Conservation (phyloP, 35 echinoderm and acorn worm species). For the Lytechinus pictus region DNA sequence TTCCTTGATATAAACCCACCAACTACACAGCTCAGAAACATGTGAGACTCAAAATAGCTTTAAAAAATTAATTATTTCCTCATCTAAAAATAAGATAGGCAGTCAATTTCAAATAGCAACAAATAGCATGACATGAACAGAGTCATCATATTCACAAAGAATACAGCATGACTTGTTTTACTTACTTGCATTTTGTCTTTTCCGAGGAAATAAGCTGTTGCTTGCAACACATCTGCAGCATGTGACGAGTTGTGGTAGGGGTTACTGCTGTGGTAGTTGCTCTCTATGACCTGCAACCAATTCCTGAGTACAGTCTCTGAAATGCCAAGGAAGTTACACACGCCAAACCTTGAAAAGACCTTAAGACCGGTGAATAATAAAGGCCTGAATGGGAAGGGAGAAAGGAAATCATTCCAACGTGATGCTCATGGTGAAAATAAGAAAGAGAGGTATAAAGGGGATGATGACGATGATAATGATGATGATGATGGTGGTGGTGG, state of each 20-base stretch:
- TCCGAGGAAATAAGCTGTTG: constrained; percentile 87
- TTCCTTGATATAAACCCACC: too few species aligned
- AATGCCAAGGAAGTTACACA: constrained; percentile 80
- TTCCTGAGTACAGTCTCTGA: constrained; percentile 90
- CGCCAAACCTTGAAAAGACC: constrained; percentile 85
- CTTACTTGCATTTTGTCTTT: constrained; percentile 91
- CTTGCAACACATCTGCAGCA: constrained; percentile 96
- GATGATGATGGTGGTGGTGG: not conserved
- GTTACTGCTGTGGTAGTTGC: constrained; percentile 93
- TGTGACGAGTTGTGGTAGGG: constrained; percentile 99
- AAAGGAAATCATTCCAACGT: not conserved
- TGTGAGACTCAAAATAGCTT: not conserved
- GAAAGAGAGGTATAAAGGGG: not conserved
- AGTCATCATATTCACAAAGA: not conserved
- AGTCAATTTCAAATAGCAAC: too few species aligned
- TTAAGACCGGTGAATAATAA: constrained; percentile 85
- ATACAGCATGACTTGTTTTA: not conserved
- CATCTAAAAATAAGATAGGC: not conserved
- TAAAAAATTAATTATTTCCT: not conserved
- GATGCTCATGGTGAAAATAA: too few species aligned
- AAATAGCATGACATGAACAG: too few species aligned
- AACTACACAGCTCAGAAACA: not conserved
- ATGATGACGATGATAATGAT: not conserved
- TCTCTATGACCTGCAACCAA: constrained; percentile 96
- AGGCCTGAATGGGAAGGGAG: constrained; percentile 56